Base-by-base conservation (phyloP, 2,797 vertebrate genomes). In the Sparidentex hasta region DNA sequence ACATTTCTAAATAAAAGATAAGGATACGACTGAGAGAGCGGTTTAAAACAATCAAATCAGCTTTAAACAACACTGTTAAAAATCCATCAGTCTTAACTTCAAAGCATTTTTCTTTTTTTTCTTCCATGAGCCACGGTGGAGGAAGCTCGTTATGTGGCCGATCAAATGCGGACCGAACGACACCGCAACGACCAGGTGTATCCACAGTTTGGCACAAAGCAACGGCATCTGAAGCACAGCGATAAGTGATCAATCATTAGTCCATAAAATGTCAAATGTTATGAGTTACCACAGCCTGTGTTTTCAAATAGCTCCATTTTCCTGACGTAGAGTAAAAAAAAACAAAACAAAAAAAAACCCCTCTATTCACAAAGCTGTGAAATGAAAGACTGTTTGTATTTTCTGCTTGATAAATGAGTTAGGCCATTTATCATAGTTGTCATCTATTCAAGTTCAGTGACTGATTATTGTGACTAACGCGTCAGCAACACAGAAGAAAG, bases 401-500 rank as follows among this genome's bases (percentile, higher is more conserved):
- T 64, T 56, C 13, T 11, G 27, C 59, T 41, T 68, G 43, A 65
- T 58, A 61, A 76, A 59, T 14, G 16, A 71, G 52, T 62, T 27
- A 51, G 61, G 43, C 14, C 0, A 63, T 82, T 75, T 27, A 51
- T 83, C 69, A 63, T 3, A 57, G 63, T 16, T 61, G 67, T 75
- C 76, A 17, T 38, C 55, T 33, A 9, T 54, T 57, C 52, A 23
- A 48, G 21, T 58, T 48, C 46, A 16, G 17, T 0, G 57, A 65
- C 41, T 18, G 61, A 58, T 71, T 65, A 58, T 77, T 81, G 44
- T 74, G 66, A 85, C 72, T 72, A 51, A 76, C n/a, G 51, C 44
- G 54, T 74, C 66, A 46, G 18, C 13, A 33, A 47, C 50, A 27
- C 58, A 18, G 46, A 67, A 29, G 7, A 20, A 44, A 69, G 17